Base-by-base conservation (phyloP, 35 echinoderm and acorn worm genomes). In the Patiria miniata region DNA sequence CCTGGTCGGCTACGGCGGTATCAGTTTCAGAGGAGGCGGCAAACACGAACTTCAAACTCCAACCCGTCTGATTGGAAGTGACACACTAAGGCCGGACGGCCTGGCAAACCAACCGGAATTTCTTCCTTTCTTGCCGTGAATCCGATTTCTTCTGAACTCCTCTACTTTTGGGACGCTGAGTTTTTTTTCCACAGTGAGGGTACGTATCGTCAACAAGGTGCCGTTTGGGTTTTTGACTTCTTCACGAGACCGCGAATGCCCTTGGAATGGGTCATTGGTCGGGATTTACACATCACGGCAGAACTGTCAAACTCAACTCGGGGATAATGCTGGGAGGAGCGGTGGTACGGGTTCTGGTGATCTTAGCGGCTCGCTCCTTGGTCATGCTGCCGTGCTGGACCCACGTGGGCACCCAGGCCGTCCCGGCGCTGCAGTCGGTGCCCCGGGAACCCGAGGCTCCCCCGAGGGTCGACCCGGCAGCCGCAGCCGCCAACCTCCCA, bases 361-460 rank as follows among this genome's bases (percentile, higher is more conserved):
- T 73, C 65, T 30, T 73, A 2, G 65, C 26, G 34, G 65, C 15
- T 10, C 22, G 26, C 26, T 73, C 65, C 18, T 23, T 73, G 65
- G 65, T 73, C 65, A 28, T 73, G 65, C 34, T 73, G 34, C 65
- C 65, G 65, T 26, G 23, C 34, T 73, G 65, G 65, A 30, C 65
- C 28, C 19, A 26, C 60, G 42, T 47, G 42, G 21, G n/a, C 30
- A 68, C 7, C 60, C 30, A 32, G 23, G 65, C 65, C 34, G 23
- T 34, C 26, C 65, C 21, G 65, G 26, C 65, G 19, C 28, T 60
- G 57, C 65, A 26, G 34, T 23, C 65, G 42, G 42, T 47, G 42
- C 42, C 42, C 42, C 4, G 42, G 42, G 42, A 47, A 69, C 61
- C 61, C 61, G 19, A 73, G 65, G 7, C 65, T 26, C 65, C 65